Evolutionary conservation across 64 coral and sea anemone species (phyloP), one percentile per base, ranked within the genome.

Genomic region (Porites australiensis): DNA sequence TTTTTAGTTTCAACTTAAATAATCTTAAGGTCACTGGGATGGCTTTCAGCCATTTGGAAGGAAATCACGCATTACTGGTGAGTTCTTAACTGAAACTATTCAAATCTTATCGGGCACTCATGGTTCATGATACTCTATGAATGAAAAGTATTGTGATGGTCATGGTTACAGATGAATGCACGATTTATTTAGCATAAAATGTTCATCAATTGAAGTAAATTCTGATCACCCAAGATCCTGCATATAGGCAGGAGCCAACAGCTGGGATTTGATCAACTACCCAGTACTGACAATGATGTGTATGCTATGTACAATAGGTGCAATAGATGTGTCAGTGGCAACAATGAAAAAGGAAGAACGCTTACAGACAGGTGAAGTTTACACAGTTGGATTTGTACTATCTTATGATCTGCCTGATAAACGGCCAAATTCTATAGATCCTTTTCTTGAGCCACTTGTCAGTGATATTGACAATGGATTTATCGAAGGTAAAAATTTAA

Each of bases 311-410:
- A 45, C 44, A n/a, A 58, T 44, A 51, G 88, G 88, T 48, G 88
- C 88, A 79, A 90, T 90, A 54, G 77, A 90, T 70, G 77, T 90
- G 63, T 62, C 54, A 57, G 77, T 90, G 77, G 88, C 77, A 70
- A 90, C 88, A 59, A 78, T 90, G 44, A 44, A 64, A 79, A 90
- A 90, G 64, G 64, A 58, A 54, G 76, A 90, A 52, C 48, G 88
- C 50, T 71, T 79, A 66, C 88, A 71, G 22, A 58, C 88, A 80
- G 76, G 66, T 19, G 77, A 90, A 58, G 88, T 90, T 13, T 37
- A 1, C 27, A 37, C 27, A 37, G 27, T 37, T 37, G 27, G 27
- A 37, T 37, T 37, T 37, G 27, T 82, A 9, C 77, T 77, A 80
- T 81, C 77, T 14, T 90, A 90, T 51, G 59, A 69, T 14, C 63